Conservation (phyloP, 92 coral and sea anemone species). For the Porites divaricata region DNA sequence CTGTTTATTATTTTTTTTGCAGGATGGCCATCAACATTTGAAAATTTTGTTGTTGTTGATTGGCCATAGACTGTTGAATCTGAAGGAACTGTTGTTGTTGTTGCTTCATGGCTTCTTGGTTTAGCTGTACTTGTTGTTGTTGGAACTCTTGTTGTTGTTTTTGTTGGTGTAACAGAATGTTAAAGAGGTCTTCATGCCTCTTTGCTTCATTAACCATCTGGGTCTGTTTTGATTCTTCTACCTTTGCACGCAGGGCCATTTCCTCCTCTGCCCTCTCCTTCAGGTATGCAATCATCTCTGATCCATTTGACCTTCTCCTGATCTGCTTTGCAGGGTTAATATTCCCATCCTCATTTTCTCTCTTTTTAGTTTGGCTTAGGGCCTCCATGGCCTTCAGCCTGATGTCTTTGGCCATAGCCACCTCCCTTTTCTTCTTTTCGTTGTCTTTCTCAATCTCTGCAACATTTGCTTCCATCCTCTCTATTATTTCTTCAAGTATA, state of each 20-base stretch:
- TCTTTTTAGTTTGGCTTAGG: constrained; percentile 40
- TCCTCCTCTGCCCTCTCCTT: constrained; percentile 50
- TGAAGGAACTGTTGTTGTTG: constrained; percentile 34
- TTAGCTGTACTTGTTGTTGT: constrained; percentile 48
- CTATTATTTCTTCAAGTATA: no score
- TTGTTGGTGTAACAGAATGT: constrained; percentile 33
- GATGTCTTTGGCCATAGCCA: no score
- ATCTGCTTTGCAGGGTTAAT: constrained; percentile 23
- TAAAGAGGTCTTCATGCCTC: constrained; percentile 43
- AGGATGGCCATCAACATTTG: no score
- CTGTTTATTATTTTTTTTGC: no score
- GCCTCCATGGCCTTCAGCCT: no score
- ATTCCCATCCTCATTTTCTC: constrained; percentile 38
- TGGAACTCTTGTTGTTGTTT: constrained; percentile 46
- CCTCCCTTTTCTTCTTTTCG: no score
- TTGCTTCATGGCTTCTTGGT: constrained; percentile 50
- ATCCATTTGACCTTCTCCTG: constrained; percentile 23
- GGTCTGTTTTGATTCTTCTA: constrained; percentile 34
- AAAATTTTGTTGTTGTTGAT: no score
- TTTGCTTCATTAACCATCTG: constrained; percentile 39
- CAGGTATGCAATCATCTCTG: constrained; percentile 41
- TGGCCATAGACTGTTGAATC: no score
- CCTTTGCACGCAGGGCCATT: constrained; percentile 36
- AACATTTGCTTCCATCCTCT: no score
- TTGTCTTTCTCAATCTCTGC: no score